Base-by-base conservation (phyloP, 2,797 vertebrate genomes). In the Peromyscus aztecus region DNA sequence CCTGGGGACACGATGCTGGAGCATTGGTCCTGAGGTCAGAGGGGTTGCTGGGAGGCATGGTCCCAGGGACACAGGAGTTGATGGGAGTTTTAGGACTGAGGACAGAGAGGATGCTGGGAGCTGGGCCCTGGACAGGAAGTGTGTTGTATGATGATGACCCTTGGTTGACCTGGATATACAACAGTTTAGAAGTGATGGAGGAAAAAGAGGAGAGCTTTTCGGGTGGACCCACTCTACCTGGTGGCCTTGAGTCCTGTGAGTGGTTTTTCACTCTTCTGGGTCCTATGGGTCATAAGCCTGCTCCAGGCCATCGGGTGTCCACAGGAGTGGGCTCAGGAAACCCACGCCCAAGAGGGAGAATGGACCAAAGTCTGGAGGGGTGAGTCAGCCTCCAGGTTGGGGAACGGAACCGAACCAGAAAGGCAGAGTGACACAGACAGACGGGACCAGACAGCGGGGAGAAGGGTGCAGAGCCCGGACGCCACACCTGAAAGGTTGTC, bases 211-310 rank as follows among this genome's bases (percentile, higher is more conserved):
- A 84, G 67, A 55, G 57, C 34, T 78, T 82, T 90, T 93, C 73
- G 63, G 49, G 49, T 37, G 40, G 37, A 52, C 37, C 73, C 84
- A 55, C 19, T 88, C 92, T 84, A 55, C 69, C 63, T 76, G 67
- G n/a, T 67, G 65, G 94, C 76, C 82, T 13, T 61, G 1, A 37
- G 73, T 55, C 11, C 13, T 31, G 10, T 17, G 34, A 90, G 57
- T 91, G 61, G 61, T 43, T 94, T 75, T 73, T 87, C 71, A 55
- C 61, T 94, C 43, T 89, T 91, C 19, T 37, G 31, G 71, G 49
- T 46, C 69, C 73, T 89, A 2, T 43, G 55, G 40, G 63, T 90
- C 46, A 67, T 19, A 37, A 76, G 4, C 52, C 80, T 34, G 67
- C 43, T 57, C 49, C 82, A 40, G 37, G 65, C 75, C 43, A 80